Evolutionary conservation across 2,113 vertebrate species (phyloP).

Genomic region (Pelmatolapia mariae): DNA sequence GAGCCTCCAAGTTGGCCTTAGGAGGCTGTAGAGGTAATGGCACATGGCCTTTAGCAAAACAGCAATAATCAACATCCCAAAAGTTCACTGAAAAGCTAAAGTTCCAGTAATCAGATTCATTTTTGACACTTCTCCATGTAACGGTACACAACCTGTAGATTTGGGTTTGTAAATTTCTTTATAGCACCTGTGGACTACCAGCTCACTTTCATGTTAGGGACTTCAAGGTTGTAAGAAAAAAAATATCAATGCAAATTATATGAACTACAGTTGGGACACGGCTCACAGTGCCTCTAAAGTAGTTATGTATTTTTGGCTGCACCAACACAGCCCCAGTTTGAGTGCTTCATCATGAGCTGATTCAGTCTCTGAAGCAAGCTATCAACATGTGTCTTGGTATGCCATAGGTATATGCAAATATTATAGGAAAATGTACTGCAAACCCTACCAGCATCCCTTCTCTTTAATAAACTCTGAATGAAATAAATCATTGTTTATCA

Average conservation of each 20-base stretch:
- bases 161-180: neutral
- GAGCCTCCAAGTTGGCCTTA: neutral
- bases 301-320: neutral
- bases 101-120: neutral
- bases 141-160: fast-evolving
- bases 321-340: neutral
- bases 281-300: neutral
- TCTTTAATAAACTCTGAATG: neutral
- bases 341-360: neutral
- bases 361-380: neutral
- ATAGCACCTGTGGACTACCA: neutral
- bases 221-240: neutral
- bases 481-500: neutral
- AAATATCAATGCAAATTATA: neutral
- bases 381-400: neutral
- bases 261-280: neutral
- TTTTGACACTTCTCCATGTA: neutral
- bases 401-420: neutral
- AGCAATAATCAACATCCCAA: neutral
- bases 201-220: neutral
- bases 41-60: neutral
- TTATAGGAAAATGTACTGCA: neutral
- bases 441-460: neutral
- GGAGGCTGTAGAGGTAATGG: neutral
- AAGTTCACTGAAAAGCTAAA: neutral